Conservation (phyloP, 2,888 invertebrate genomes). For the Sinopyrophorus schimmeli region DNA sequence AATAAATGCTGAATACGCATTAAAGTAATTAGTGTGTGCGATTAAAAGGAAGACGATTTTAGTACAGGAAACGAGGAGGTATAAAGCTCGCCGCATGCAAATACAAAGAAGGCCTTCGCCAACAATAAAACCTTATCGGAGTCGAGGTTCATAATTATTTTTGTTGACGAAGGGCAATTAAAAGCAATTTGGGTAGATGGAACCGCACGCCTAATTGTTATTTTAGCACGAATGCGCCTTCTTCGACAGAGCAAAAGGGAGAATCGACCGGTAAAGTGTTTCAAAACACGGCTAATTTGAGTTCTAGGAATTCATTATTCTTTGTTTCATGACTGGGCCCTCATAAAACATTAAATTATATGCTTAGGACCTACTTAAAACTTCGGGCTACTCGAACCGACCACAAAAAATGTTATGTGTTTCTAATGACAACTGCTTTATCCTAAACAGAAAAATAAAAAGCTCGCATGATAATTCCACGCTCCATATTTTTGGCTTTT, state of each 20-base stretch:
- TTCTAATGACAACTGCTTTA: slow-evolving; percentile 37
- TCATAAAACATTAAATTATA: slow-evolving; percentile 45
- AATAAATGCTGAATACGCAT: slow-evolving; percentile 14
- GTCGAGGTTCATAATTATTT: no score
- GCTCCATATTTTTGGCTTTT: slow-evolving; percentile 14
- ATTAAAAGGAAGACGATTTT: slow-evolving; percentile 7
- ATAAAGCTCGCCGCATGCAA: slow-evolving; percentile 5
- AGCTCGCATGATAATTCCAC: slow-evolving; percentile 29
- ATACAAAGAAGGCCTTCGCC: no score
- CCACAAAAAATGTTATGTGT: slow-evolving; percentile 37
- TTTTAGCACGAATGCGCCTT: slow-evolving; percentile 14
- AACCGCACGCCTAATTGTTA: no score
- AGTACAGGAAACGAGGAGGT: slow-evolving; percentile 13
- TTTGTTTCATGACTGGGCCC: slow-evolving; percentile 42
- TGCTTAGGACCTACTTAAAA: slow-evolving; percentile 38
- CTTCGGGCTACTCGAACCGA: slow-evolving; percentile 32
- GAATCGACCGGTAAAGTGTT: slow-evolving; percentile 23
- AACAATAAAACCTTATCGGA: no score
- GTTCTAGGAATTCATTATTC: slow-evolving; percentile 44
- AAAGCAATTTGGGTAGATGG: no score
- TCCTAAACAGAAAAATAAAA: slow-evolving; percentile 28
- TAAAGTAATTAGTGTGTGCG: slow-evolving; percentile 11
- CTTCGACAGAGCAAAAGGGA: slow-evolving; percentile 4
- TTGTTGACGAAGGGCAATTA: no score
- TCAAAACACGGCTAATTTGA: slow-evolving; percentile 31